These are phyloP conservation scores for Pygoscelis adeliae DNA, from an alignment of 2,113 vertebrate species.

Conservation along the genomic window DNA sequence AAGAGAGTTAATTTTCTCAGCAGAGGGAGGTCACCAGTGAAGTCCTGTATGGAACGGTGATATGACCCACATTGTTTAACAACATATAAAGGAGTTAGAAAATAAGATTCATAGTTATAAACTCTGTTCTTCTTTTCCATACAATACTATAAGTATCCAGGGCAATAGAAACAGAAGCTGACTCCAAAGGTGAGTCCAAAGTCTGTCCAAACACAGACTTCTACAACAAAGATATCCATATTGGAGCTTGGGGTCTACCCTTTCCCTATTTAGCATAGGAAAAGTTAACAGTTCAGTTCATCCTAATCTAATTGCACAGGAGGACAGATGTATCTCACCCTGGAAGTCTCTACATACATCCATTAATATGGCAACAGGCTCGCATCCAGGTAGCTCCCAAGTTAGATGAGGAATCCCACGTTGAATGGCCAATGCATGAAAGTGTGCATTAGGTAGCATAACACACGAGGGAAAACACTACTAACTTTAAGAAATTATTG, in stretches of 20 bases:
- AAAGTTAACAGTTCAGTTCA: neutral
- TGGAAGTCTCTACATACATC: neutral
- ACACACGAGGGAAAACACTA: neutral
- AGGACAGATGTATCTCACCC: neutral
- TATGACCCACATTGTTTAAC: neutral
- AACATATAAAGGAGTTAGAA: neutral
- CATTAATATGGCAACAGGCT: neutral
- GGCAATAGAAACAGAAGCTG: neutral
- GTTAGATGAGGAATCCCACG: neutral
- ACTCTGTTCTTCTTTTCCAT: neutral
- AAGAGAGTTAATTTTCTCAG: neutral
- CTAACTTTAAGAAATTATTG: neutral
- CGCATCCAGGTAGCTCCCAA: neutral
- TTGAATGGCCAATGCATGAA: neutral
- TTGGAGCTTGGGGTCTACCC: neutral
- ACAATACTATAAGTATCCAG: neutral
- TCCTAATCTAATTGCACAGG: neutral
- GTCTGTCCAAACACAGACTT: neutral
- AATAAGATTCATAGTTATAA: neutral
- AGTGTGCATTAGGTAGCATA: fast-evolving
- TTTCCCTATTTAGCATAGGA: neutral
- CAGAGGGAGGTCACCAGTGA: neutral
- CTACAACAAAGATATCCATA: neutral
- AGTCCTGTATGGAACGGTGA: neutral
- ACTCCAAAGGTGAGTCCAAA: neutral